Conservation (phyloP, 2,888 invertebrate species). For the Polyommatus icarus region DNA sequence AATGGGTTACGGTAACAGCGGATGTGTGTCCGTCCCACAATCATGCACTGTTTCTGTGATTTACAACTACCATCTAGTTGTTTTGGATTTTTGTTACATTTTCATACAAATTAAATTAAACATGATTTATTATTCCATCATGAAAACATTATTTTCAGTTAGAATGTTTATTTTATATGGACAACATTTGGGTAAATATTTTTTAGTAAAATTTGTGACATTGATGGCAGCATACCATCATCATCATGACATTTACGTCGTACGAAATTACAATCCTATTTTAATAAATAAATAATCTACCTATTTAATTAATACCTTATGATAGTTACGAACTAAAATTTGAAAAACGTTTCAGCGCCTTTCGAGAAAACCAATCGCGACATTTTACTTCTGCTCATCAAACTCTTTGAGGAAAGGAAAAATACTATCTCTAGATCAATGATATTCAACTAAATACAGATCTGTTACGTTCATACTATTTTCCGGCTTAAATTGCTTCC, state of each 20-base stretch:
- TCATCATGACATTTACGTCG: not conserved
- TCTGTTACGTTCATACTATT: too few species aligned
- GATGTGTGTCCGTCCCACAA: conserved; percentile 52
- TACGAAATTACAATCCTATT: too few species aligned
- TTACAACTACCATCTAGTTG: conserved; percentile 32
- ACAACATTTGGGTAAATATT: not conserved
- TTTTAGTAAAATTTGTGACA: not conserved
- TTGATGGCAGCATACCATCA: not conserved
- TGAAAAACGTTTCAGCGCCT: too few species aligned
- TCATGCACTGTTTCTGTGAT: conserved; percentile 52
- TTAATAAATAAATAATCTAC: too few species aligned
- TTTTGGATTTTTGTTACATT: conserved; percentile 14
- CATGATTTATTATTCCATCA: conserved; percentile 4
- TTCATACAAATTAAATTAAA: conserved; percentile 17
- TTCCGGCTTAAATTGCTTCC: too few species aligned
- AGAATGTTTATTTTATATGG: not conserved
- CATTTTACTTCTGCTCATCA: not conserved
- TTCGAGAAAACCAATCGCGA: not conserved
- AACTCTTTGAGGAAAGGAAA: not conserved
- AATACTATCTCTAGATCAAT: too few species aligned
- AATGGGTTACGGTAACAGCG: conserved; percentile 73
- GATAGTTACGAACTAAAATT: too few species aligned
- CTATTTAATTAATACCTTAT: too few species aligned
- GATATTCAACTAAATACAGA: too few species aligned
- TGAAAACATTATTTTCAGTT: conserved; percentile 6